Base-by-base conservation (phyloP, 2,888 invertebrate species). In the Drosophila lacicola region DNA sequence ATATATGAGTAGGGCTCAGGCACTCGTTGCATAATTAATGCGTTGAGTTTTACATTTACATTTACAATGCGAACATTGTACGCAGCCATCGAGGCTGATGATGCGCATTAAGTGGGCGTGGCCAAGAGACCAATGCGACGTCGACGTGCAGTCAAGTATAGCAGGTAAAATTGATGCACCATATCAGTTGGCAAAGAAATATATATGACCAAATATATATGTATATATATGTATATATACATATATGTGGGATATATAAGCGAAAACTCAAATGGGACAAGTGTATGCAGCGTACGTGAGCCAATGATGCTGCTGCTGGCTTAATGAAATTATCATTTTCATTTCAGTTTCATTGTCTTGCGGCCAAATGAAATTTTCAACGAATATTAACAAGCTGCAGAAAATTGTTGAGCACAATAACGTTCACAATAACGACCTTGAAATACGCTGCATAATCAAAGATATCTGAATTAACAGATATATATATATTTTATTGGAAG, bases 241-340 rank as follows among this genome's bases (percentile, higher is more conserved):
- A 33, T 29, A 47, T 13, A 19, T 49, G 8, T 19, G 11, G 13
- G 9, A 21, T 14, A 13, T 6, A 46, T 34, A 56, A 8, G 8
- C 29, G 29, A 29, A 8, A 29, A 29, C 29, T 29, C 8, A 29
- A 29, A 29, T 29, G 29, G 25, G 29, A 8, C 29, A 19, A 57
- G 41, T 29, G n/a, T 9, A 33, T 36, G 58, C 55, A 13, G 10
- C 54, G 21, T 25, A 51, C 55, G 58, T 60, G 65, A 61, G 51
- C 55, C 66, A 71, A 54, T 69, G 47, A 41, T 37, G 50, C 41
- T 33, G 47, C 57, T 61, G 63, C 37, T 19, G 54, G 74, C 82
- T 89, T 89, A 89, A 89, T 87, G 70, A 89, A 84, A 87, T 87
- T 87, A 89, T 87, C 67, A 70, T 82, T 86, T 73, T 56, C 67